Base-by-base conservation (phyloP, 1,140 invertebrate genomes). In the Megathymus violae region DNA sequence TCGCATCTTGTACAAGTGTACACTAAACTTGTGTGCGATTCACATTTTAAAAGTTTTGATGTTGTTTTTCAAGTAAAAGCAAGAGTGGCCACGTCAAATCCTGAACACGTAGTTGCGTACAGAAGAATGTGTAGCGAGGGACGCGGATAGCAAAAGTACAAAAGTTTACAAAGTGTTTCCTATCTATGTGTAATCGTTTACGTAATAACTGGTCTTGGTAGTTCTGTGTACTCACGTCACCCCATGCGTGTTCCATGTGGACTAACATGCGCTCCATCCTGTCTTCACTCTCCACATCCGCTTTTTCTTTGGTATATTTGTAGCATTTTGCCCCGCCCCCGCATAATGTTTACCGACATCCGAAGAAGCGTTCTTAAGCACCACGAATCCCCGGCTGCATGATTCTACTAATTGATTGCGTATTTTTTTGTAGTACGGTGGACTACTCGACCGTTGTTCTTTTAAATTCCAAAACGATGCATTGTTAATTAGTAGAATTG, bases 51-150 rank as follows among this genome's bases (percentile, higher is more conserved):
- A 54, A 15, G 36, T 54, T 54, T 74, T 66, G 67, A 61, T 83
- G 74, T 84, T 86, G 60, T 82, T 85, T 82, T 88, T 87, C 81
- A 88, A 88, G 82, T 85, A 80, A 83, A 82, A 62, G 64, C 77
- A 85, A 85, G 84, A 80, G 83, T 71, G 75, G 77, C 79, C 46
- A 70, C 74, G 74, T 69, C 78, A 82, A 84, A 82, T 80, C 73
- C 74, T n/a, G n/a, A 85, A 80, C 67, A 58, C 68, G 64, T 71
- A 74, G 69, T 67, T 63, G 64, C 58, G 56, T 70, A 65, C 62
- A 65, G 81, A 79, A 82, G 81, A 76, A n/a, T n/a, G n/a, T n/a
- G 65, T 78, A 68, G 68, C 74, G 71, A 75, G 72, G 76, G 78
- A 81, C 71, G 77, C 82, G 61, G 70, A 80, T 65, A 65, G 54